These are phyloP conservation scores for Pardalotus punctatus DNA, from an alignment of 2,113 vertebrate species.

Conservation along the genomic window DNA sequence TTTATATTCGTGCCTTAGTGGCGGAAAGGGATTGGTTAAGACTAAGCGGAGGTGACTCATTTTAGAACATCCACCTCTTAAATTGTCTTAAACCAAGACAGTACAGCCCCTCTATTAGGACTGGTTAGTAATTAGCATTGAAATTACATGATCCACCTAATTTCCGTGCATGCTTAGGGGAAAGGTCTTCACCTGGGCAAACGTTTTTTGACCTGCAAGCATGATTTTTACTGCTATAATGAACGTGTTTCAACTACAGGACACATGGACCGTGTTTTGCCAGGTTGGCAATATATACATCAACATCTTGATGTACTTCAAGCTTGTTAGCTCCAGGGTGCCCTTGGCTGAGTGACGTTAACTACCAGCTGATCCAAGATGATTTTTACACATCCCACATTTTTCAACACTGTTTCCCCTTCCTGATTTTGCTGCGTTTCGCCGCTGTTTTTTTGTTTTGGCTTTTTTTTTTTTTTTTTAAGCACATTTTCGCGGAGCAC, in stretches of 20 bases:
- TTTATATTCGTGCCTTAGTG: neutral
- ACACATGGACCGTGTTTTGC: fast-evolving
- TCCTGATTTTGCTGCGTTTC: fast-evolving
- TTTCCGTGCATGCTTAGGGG: too few species aligned
- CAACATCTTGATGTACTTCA: neutral
- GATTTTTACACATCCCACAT: neutral
- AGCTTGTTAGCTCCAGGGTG: neutral
- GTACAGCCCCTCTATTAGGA: neutral
- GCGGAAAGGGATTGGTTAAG: neutral
- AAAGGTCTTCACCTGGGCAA: neutral
- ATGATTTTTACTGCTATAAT: neutral
- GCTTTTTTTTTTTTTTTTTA: too few species aligned
- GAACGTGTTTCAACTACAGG: neutral
- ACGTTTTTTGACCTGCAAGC: neutral
- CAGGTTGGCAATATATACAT: neutral
- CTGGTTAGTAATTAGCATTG: neutral
- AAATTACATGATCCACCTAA: neutral
- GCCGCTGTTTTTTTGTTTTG: too few species aligned
- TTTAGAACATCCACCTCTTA: neutral
- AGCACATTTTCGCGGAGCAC: fast-evolving
- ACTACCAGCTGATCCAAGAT: too few species aligned
- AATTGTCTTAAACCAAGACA: neutral
- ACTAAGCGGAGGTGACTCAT: neutral
- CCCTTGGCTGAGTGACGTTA: neutral
- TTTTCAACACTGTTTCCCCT: too few species aligned